Percentiles rank a stretch among this genome's conserved stretches.
Conservation (phyloP, 2,888 invertebrate genomes). For the Melieria picta region DNA sequence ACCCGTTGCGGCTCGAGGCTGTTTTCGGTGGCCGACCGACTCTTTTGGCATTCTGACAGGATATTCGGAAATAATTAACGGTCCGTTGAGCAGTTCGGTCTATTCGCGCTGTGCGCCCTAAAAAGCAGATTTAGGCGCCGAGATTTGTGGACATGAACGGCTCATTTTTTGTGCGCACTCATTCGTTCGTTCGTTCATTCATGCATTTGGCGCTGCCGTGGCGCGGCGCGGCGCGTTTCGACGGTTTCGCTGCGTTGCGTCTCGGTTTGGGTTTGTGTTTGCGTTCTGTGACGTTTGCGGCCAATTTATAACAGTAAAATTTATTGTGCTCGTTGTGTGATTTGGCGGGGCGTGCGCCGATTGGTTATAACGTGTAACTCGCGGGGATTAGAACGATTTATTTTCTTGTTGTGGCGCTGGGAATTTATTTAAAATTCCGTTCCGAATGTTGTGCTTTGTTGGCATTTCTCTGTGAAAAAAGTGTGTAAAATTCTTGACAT, state of each 20-base stretch:
- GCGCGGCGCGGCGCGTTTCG: not conserved
- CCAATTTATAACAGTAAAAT: constrained; percentile 31
- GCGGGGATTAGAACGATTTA: not conserved
- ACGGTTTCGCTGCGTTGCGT: constrained; percentile 1
- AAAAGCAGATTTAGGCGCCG: not conserved
- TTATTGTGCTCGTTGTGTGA: constrained; percentile 29
- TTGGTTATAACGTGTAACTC: not conserved
- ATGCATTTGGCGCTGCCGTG: not conserved
- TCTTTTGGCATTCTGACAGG: too few relatives aligned
- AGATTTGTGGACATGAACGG: constrained; percentile 3
- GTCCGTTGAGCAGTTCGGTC: constrained; percentile 16
- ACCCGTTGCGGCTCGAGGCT: too few relatives aligned
- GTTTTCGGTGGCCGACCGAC: too few relatives aligned
- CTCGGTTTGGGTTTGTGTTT: not conserved
- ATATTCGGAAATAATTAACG: constrained; percentile 27
- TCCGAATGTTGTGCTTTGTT: not conserved
- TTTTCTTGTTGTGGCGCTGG: too few relatives aligned
- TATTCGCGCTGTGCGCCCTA: constrained; percentile 1
- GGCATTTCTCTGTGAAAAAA: not conserved
- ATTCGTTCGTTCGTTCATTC: not conserved
- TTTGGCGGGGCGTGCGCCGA: not conserved
- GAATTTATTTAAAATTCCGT: constrained; percentile 1
- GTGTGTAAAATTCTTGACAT: constrained; percentile 7
- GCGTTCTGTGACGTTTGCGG: constrained; percentile 9
- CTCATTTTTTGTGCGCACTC: not conserved